These are phyloP conservation scores for Euwallacea fornicatus DNA, from an alignment of 1,140 invertebrate genomes.

Conservation along the genomic window DNA sequence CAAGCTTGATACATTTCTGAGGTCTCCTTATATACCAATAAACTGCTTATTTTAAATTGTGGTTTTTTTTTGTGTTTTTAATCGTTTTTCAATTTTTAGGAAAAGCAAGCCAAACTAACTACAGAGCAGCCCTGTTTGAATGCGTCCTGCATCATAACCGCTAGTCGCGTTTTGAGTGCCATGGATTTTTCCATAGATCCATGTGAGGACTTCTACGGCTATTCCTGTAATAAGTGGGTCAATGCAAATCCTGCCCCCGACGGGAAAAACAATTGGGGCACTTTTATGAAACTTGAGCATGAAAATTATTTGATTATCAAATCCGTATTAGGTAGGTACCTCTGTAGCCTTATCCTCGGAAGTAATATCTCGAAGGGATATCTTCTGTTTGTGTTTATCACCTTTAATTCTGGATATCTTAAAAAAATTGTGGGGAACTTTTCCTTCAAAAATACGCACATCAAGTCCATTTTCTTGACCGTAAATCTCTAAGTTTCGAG, in stretches of 20 bases:
- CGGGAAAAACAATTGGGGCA: slow-evolving; percentile 91
- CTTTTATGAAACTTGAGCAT: slow-evolving; percentile 91
- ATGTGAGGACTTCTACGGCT: slow-evolving; percentile 94
- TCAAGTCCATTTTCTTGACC: too few relatives aligned
- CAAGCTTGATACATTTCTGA: too few relatives aligned
- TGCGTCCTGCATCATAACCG: slow-evolving; percentile 81
- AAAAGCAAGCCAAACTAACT: slow-evolving; percentile 47
- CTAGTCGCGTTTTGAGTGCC: slow-evolving; percentile 80
- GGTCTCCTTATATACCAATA: too few relatives aligned
- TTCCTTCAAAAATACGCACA: too few relatives aligned
- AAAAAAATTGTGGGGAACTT: too few relatives aligned
- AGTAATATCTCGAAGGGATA: too few relatives aligned
- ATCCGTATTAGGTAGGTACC: slow-evolving; percentile 73
- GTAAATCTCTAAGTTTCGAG: too few relatives aligned
- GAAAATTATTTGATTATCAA: slow-evolving; percentile 92
- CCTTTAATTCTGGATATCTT: too few relatives aligned
- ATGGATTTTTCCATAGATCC: slow-evolving; percentile 81
- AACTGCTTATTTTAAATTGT: too few relatives aligned
- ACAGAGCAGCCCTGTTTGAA: slow-evolving; percentile 67
- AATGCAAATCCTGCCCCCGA: slow-evolving; percentile 89
- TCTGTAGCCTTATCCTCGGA: background rate
- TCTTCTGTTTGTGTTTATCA: too few relatives aligned
- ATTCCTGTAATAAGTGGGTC: slow-evolving; percentile 92
- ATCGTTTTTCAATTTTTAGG: slow-evolving; percentile 42
- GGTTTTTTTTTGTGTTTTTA: background rate